Evolutionary conservation across 2,888 invertebrate species (phyloP), one percentile per base, ranked within the genome.

Genomic region (Ceramica pisi): DNA sequence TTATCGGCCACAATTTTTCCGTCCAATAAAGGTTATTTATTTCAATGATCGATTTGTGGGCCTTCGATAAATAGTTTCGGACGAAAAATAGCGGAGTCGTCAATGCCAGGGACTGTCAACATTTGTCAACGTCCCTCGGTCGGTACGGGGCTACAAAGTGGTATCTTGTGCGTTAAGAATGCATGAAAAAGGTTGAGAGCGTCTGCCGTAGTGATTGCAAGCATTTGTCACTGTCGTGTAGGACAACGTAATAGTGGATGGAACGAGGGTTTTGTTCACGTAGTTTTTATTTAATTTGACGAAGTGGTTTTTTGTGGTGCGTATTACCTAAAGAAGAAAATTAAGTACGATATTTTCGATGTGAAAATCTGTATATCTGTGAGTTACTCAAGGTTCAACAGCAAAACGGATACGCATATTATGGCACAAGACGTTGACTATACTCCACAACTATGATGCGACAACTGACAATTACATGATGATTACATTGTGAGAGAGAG

Each of bases 81-180:
- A 44, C 31, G 51, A 66, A 78, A 81, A 81, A 81, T 78, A n/a
- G 63, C 48, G 26, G 38, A 75, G 50, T 68, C 67, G 62, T 78
- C 75, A 73, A 57, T 14, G 76, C 31, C 80, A 81, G 80, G 63
- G 75, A 66, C 75, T 76, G 84, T 84, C 78, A 83, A 86, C 84
- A 86, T 86, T 86, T 83, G 80, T 83, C 80, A 81, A 73, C 51
- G 84, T 78, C 76, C 38, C 67, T 50, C 23, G 68, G 55, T 12
- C 14, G 44, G 71, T 31, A 46, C 26, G 31, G 67, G 73, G 73
- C 35, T 69, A 59, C 56, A 71, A 67, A 71, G 65, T 66, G 60
- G 62, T 59, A 59, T 60, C 59, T 74, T 62, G 65, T 59, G 56
- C 48, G 68, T 75, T 53, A 75, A 63, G 44, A 69, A 78, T 78